Conservation (phyloP, 2,888 invertebrate genomes). For the Ichneumoninae sp. region DNA sequence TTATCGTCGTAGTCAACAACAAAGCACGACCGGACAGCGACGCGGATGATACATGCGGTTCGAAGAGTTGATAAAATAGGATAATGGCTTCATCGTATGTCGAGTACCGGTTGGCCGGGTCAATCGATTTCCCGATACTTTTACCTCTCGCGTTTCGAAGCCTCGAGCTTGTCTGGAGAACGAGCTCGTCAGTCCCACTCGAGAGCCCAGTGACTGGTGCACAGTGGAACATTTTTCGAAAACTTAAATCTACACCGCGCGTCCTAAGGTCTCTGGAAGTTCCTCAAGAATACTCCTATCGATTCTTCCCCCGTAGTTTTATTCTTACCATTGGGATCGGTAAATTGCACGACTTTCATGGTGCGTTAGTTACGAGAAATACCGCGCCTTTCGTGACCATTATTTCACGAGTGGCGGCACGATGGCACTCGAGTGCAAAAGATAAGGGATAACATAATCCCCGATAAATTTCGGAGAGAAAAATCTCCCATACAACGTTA, state of each 20-base stretch:
- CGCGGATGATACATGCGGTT: neutral
- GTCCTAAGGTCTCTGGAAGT: neutral
- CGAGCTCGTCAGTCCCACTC: constrained; percentile 30
- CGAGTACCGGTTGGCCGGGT: constrained; percentile 15
- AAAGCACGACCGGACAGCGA: neutral
- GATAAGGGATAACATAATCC: constrained; percentile 14
- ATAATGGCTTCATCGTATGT: constrained; percentile 25
- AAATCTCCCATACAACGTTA: constrained; percentile 16
- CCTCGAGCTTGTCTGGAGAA: constrained; percentile 24
- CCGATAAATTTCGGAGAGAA: constrained; percentile 20
- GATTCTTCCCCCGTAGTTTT: neutral
- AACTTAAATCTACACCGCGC: neutral
- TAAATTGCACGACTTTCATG: neutral
- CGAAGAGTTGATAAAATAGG: constrained; percentile 4
- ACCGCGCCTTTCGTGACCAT: neutral
- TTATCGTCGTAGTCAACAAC: constrained; percentile 1
- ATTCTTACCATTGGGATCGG: neutral
- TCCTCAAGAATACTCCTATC: constrained; percentile 1
- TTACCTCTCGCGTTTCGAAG: neutral
- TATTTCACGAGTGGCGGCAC: constrained; percentile 5
- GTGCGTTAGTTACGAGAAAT: constrained; percentile 10
- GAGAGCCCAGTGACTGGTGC: constrained; percentile 10
- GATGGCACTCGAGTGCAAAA: neutral
- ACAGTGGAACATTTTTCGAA: constrained; percentile 9
- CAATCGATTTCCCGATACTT: constrained; percentile 38